Conservation (phyloP, 1,140 invertebrate species). For the Drosophila yakuba region DNA sequence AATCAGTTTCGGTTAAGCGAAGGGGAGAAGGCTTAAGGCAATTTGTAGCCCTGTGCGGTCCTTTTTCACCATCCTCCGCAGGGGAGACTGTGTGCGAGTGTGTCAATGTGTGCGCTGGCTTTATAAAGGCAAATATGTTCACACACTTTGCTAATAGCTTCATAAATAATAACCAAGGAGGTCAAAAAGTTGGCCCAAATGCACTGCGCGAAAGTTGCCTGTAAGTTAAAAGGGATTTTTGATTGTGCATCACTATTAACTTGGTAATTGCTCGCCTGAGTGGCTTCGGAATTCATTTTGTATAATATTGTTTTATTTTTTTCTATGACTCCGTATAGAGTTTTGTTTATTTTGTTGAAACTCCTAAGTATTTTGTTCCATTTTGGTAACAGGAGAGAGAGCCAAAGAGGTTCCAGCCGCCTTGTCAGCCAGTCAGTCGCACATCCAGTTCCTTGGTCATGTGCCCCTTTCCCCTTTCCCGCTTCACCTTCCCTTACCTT, state of each 20-base stretch:
- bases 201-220: slow-evolving; percentile 46
- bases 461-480: slow-evolving; percentile 11
- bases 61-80: slow-evolving; percentile 49
- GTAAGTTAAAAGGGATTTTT: too few relatives aligned
- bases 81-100: slow-evolving; percentile 33
- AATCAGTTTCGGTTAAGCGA: slow-evolving; percentile 79
- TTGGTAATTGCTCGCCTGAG: too few relatives aligned
- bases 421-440: slow-evolving; percentile 52
- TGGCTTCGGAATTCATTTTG: too few relatives aligned
- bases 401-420: slow-evolving; percentile 30
- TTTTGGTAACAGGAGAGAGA: slow-evolving; percentile 45
- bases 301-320: not conserved
- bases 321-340: too few relatives aligned
- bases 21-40: slow-evolving; percentile 62
- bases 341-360: not conserved
- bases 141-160: slow-evolving; percentile 83
- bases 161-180: slow-evolving; percentile 84
- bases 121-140: slow-evolving; percentile 81
- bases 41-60: slow-evolving; percentile 82
- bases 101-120: slow-evolving; percentile 39
- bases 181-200: slow-evolving; percentile 57
- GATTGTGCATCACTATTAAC: too few relatives aligned
- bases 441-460: slow-evolving; percentile 33
- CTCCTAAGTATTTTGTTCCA: slow-evolving; percentile 12
- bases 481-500: slow-evolving; percentile 8